Evolutionary conservation across 92 coral and sea anemone genomes (phyloP).

Genomic region (Porites evermanni): DNA sequence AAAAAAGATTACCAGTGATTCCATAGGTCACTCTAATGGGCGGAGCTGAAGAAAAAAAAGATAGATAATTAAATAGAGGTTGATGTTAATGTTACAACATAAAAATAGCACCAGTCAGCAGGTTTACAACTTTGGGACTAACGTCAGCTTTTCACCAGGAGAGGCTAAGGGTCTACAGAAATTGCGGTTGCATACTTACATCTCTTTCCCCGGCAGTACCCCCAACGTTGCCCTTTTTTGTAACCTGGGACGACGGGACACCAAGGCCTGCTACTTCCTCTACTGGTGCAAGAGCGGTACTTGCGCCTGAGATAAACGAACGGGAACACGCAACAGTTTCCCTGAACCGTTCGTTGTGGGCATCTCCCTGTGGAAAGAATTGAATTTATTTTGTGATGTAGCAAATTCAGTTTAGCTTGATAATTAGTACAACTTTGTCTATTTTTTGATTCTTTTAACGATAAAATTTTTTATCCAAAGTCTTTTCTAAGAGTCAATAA

Average conservation of each 20-base stretch:
- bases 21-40: constrained; percentile 32
- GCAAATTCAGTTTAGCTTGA: background rate
- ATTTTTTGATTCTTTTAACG: too few relatives aligned
- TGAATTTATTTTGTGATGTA: background rate
- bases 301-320: constrained; percentile 42
- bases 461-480: too few relatives aligned
- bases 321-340: constrained; percentile 41
- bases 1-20: constrained; percentile 16
- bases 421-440: too few relatives aligned
- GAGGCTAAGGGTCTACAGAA: background rate
- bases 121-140: too few relatives aligned
- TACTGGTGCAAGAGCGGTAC: constrained; percentile 1
- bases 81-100: too few relatives aligned
- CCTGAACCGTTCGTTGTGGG: background rate
- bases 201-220: constrained; percentile 44
- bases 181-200: background rate
- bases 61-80: background rate
- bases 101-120: too few relatives aligned
- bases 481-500: too few relatives aligned
- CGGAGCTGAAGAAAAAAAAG: constrained; percentile 6
- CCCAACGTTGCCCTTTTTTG: constrained; percentile 20
- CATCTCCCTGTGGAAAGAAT: constrained; percentile 23
- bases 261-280: constrained; percentile 20
- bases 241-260: constrained; percentile 26
- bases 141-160: too few relatives aligned